Evolutionary conservation across 2,797 vertebrate species (phyloP).

Genomic region (Coregonus sp.): DNA sequence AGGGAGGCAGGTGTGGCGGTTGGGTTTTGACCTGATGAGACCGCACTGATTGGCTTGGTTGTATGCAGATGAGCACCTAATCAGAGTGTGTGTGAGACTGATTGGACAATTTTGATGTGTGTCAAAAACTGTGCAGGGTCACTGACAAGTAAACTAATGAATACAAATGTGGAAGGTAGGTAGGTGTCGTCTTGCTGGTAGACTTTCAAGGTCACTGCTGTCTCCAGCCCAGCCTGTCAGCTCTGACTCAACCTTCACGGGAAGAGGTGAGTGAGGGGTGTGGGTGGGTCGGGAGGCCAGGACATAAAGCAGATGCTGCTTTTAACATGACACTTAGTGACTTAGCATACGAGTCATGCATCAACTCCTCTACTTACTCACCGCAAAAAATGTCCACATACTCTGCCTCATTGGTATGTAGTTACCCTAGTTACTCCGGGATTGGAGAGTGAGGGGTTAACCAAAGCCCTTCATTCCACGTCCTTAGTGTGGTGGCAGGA

Average conservation of each 20-base stretch:
- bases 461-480: not conserved
- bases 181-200: not conserved
- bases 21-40: not conserved
- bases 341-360: not conserved
- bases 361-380: not conserved
- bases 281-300: not conserved
- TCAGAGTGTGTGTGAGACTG: not conserved
- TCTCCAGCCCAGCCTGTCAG: not conserved
- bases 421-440: not conserved
- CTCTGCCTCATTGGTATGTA: not conserved
- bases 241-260: not conserved
- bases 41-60: not conserved
- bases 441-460: not conserved
- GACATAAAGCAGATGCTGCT: conserved; percentile 29
- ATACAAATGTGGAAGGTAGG: not conserved
- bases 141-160: not conserved
- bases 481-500: not conserved
- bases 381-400: not conserved
- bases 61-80: not conserved
- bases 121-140: not conserved
- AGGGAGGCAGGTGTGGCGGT: no score
- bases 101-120: not conserved
- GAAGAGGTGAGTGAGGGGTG: not conserved
- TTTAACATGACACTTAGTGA: conserved; percentile 13
- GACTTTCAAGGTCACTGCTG: conserved; percentile 6